Percentiles rank a stretch among this genome's conserved stretches.
Conservation (phyloP, 2,797 vertebrate genomes). For the Discoglossus pictus region DNA sequence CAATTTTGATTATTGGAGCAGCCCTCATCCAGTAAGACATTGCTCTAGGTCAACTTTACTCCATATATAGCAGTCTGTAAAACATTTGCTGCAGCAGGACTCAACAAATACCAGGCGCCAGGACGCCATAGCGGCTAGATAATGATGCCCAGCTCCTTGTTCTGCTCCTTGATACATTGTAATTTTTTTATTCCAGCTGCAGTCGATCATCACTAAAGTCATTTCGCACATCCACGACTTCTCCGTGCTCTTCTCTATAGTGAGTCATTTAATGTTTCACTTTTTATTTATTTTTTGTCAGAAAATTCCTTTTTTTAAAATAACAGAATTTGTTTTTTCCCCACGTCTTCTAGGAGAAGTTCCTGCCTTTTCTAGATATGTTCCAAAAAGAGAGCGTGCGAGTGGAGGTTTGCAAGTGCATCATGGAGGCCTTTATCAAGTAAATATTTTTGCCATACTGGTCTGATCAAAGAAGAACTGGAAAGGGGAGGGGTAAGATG, state of each 20-base stretch:
- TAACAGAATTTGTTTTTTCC: constrained; percentile 35
- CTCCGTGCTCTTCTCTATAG: constrained; percentile 94
- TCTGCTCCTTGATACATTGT: neutral
- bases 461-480: constrained; percentile 14
- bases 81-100: too few relatives aligned
- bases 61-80: too few relatives aligned
- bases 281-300: neutral
- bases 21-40: too few relatives aligned
- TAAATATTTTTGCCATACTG: constrained; percentile 66
- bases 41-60: too few relatives aligned
- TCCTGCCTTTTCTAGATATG: constrained; percentile 96
- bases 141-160: too few relatives aligned
- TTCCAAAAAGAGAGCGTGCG: constrained; percentile 96
- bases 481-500: too few relatives aligned
- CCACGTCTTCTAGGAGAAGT: constrained; percentile 98
- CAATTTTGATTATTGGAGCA: too few relatives aligned
- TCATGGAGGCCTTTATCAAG: constrained; percentile 97
- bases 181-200: constrained; percentile 74
- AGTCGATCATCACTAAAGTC: constrained; percentile 91
- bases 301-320: constrained; percentile 22
- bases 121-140: too few relatives aligned
- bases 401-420: constrained; percentile 93
- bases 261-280: constrained; percentile 65
- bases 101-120: too few relatives aligned
- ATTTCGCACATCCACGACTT: constrained; percentile 91